Base-by-base conservation (phyloP, 2,797 vertebrate species). In the Pseudocheirus occidentalis region DNA sequence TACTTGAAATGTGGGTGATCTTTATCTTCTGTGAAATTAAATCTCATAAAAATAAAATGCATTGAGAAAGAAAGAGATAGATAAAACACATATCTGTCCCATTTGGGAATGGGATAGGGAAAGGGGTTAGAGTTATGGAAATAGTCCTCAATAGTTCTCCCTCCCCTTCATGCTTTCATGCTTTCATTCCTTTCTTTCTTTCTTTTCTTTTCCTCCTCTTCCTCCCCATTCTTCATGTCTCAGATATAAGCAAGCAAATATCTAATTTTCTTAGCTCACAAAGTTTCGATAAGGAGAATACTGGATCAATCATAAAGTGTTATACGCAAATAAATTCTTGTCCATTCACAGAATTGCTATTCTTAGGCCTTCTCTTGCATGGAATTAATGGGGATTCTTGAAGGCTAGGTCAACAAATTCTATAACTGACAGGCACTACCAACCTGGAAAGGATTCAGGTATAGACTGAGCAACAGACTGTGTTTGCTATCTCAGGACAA, bases 21-120 rank as follows among this genome's bases (percentile, higher is more conserved):
- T 94, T 56, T 73, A 31, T 62, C n/a, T 94, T 56, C 73, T 90
- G 89, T 92, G 53, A 5, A 90, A 53, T 53, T 90, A 81, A 81
- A 81, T 81, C n/a, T 81, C n/a, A 46, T 46, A n/a, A 81, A 81
- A 81, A 46, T 24, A 81, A 81, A 81, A 46, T 46, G 18, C 7
- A 24, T 24, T 27, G 21, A 81, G 40, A 81, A 81, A 81, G 7
- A 21, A 81, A 81, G 40, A 81, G 40, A 40, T n/a, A 66, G 59
- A 34, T 40, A 81, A 40, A 21, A 0, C 7, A 1, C 18, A 81
- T 46, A 81, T 46, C 7, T 81, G 18, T 81, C 66, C 9, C 66
- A 9, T 81, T 21, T 46, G n/a, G 14, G 34, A 40, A 16, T 40
- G 66, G 2, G 66, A 81, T 81, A 6, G 66, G 66, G 40, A 81